Evolutionary conservation across 2,113 vertebrate genomes (phyloP).

Genomic region (Choloepus hoffmanni): DNA sequence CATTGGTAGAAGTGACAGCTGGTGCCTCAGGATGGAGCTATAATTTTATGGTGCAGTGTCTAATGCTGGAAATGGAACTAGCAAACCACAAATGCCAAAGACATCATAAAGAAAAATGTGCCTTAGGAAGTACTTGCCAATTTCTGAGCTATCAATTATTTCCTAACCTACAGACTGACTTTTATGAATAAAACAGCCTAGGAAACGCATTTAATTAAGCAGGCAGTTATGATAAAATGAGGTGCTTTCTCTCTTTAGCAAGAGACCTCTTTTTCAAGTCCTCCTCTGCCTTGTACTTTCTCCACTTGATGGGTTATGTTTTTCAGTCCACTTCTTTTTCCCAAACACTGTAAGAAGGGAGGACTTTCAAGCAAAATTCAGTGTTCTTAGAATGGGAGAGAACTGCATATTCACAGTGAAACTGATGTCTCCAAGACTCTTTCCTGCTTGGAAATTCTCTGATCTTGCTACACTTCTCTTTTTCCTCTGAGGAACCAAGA

Average conservation of each 20-base stretch:
- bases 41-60: slow-evolving; percentile 39
- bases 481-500: not conserved
- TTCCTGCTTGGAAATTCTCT: slow-evolving; percentile 18
- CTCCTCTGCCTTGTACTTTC: not conserved
- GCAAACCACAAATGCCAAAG: slow-evolving; percentile 62
- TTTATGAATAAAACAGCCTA: slow-evolving; percentile 71
- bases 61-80: slow-evolving; percentile 52
- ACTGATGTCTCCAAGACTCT: not conserved
- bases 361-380: not conserved
- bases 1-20: slow-evolving; percentile 25
- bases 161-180: slow-evolving; percentile 44
- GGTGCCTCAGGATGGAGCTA: slow-evolving; percentile 47
- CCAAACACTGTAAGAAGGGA: slow-evolving; percentile 12
- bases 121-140: slow-evolving; percentile 60
- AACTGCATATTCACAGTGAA: not conserved
- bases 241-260: not conserved
- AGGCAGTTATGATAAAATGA: slow-evolving; percentile 47
- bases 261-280: not conserved
- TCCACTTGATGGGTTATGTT: not conserved
- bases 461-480: not conserved
- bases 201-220: slow-evolving; percentile 66
- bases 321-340: not conserved
- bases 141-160: slow-evolving; percentile 65
- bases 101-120: slow-evolving; percentile 59
- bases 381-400: not conserved